phyloP scores from a whole-genome alignment of 1,140 invertebrate genomes.

The Trichonephila clavata region DNA sequence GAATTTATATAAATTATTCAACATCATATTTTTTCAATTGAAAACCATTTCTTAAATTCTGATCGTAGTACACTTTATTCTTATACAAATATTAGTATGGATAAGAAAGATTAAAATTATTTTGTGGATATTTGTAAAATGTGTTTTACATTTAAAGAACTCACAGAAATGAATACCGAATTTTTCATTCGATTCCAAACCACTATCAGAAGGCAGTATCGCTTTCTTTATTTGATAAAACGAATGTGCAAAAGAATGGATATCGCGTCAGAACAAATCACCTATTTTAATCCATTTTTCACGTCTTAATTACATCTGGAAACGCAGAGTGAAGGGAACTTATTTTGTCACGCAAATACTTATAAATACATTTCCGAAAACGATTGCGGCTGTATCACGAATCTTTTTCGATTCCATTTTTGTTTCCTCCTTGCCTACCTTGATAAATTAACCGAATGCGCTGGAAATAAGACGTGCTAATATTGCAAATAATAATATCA shows the following conservation, averaged over 20 bases:
- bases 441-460: conserved; percentile 36
- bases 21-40: too few species aligned
- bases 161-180: neutral
- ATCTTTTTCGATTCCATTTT: conserved; percentile 68
- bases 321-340: conserved; percentile 3
- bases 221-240: conserved; percentile 2
- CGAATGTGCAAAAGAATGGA: conserved; percentile 29
- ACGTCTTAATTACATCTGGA: conserved; percentile 49
- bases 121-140: too few species aligned
- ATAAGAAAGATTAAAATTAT: too few species aligned
- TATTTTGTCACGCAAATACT: conserved; percentile 67
- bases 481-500: conserved; percentile 60
- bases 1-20: too few species aligned
- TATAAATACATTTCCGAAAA: conserved; percentile 60
- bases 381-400: conserved; percentile 30
- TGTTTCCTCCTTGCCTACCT: neutral
- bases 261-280: conserved; percentile 53
- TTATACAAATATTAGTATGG: too few species aligned
- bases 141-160: too few species aligned
- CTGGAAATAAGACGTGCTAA: conserved; percentile 44
- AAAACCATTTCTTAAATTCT: too few species aligned
- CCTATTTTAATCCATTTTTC: conserved; percentile 50
- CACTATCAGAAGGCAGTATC: neutral
- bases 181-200: neutral
- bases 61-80: too few species aligned